Percentiles rank a stretch among this genome's conserved stretches.
Evolutionary conservation across 2,113 vertebrate species (phyloP).

Genomic region (Polypterus bichir): DNA sequence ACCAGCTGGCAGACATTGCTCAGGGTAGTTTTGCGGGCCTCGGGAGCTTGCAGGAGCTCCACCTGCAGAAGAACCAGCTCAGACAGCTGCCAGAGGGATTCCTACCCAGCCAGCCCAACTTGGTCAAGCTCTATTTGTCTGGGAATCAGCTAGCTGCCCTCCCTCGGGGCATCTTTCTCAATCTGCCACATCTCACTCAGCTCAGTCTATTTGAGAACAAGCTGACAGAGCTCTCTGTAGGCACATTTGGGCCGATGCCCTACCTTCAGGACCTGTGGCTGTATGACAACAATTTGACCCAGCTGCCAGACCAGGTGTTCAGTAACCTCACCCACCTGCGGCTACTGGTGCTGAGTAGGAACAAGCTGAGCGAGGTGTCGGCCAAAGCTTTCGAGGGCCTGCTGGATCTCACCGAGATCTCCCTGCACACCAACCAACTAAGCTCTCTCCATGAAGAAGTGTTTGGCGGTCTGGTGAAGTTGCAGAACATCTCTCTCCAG

Average conservation of each 20-base stretch:
- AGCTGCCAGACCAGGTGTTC: slow-evolving; percentile 55
- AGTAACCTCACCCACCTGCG: slow-evolving; percentile 59
- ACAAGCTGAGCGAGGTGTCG: slow-evolving; percentile 56
- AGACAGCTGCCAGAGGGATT: slow-evolving; percentile 45
- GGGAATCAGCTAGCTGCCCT: slow-evolving; percentile 61
- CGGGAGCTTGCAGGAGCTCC: slow-evolving; percentile 55
- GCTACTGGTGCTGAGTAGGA: slow-evolving; percentile 72
- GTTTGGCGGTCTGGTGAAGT: slow-evolving; percentile 49
- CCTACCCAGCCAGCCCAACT: slow-evolving; percentile 57
- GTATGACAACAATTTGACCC: slow-evolving; percentile 68
- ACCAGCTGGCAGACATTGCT: slow-evolving; percentile 55
- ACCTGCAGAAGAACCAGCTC: slow-evolving; percentile 72
- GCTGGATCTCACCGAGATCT: slow-evolving; percentile 58
- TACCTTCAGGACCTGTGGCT: slow-evolving; percentile 69
- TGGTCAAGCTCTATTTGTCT: slow-evolving; percentile 74
- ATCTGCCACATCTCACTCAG: slow-evolving; percentile 51
- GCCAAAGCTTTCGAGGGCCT: slow-evolving; percentile 57
- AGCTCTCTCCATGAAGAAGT: slow-evolving; percentile 41
- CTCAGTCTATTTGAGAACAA: slow-evolving; percentile 72
- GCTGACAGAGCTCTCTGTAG: slow-evolving; percentile 48
- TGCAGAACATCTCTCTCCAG: slow-evolving; percentile 76
- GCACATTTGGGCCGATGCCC: slow-evolving; percentile 64
- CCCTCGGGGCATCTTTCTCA: slow-evolving; percentile 60
- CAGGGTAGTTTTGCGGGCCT: slow-evolving; percentile 47
- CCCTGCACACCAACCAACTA: slow-evolving; percentile 69